Evolutionary conservation across 1,140 invertebrate genomes (phyloP).

Genomic region (Conus ventricosus): DNA sequence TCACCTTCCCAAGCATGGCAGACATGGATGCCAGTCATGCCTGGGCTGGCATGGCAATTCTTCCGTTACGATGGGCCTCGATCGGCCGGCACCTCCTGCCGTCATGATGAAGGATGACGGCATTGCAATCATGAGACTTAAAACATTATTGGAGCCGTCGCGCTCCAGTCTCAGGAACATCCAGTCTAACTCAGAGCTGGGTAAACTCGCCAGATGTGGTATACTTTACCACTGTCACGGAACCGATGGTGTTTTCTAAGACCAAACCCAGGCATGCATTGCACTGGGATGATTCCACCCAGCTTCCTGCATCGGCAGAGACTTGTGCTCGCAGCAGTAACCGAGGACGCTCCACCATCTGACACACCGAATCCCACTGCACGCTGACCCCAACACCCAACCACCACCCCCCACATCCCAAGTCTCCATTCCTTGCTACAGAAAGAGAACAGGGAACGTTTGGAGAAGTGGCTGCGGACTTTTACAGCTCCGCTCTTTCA

Average conservation of each 20-base stretch:
- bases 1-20: conserved; percentile 13
- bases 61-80: conserved; percentile 5
- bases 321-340: background rate
- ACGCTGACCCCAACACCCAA: conserved; percentile 39
- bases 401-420: conserved; percentile 44
- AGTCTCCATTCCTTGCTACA: conserved; percentile 34
- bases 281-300: conserved; percentile 10
- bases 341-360: background rate
- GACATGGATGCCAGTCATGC: conserved; percentile 36
- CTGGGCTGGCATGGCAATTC: background rate
- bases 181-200: background rate
- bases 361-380: background rate
- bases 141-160: conserved; percentile 21
- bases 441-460: conserved; percentile 31
- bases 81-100: background rate
- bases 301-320: background rate
- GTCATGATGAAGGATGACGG: conserved; percentile 37
- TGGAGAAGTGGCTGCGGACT: conserved; percentile 40
- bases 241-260: conserved; percentile 25
- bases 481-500: conserved; percentile 53
- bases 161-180: background rate
- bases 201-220: background rate
- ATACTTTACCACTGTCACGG: background rate
- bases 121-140: background rate
- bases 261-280: conserved; percentile 17